These are phyloP conservation scores for Thomomys bottae DNA, from an alignment of 2,113 vertebrate genomes.

Conservation along the genomic window DNA sequence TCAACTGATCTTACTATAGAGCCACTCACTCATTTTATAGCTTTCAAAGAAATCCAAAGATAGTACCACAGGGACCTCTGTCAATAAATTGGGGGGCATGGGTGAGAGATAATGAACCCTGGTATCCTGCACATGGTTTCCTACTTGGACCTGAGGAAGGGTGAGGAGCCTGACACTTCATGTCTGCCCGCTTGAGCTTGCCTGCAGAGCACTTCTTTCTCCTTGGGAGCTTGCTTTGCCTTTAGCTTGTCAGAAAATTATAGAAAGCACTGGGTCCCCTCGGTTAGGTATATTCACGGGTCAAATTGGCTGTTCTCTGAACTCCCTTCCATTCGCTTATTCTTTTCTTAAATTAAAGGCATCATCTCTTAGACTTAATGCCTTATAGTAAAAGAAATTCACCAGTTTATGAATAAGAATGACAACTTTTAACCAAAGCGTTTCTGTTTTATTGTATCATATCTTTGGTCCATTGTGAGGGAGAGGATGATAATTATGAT, in stretches of 20 bases:
- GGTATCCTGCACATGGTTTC: neutral
- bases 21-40: neutral
- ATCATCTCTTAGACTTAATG: neutral
- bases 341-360: slow-evolving; percentile 43
- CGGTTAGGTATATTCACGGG: neutral
- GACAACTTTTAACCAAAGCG: neutral
- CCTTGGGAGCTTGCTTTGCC: neutral
- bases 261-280: neutral
- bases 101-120: neutral
- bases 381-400: neutral
- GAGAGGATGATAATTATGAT: neutral
- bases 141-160: neutral
- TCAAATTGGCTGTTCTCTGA: neutral
- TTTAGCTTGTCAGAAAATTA: neutral
- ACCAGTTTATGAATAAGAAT: neutral
- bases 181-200: neutral
- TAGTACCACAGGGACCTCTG: neutral
- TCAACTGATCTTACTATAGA: slow-evolving; percentile 20
- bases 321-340: neutral
- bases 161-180: neutral
- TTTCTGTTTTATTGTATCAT: neutral
- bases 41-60: neutral
- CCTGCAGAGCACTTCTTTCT: slow-evolving; percentile 2
- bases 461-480: neutral
- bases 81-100: neutral